phyloP scores from a whole-genome alignment of 1,140 invertebrate species.

The Lasioglossum baleicum region DNA sequence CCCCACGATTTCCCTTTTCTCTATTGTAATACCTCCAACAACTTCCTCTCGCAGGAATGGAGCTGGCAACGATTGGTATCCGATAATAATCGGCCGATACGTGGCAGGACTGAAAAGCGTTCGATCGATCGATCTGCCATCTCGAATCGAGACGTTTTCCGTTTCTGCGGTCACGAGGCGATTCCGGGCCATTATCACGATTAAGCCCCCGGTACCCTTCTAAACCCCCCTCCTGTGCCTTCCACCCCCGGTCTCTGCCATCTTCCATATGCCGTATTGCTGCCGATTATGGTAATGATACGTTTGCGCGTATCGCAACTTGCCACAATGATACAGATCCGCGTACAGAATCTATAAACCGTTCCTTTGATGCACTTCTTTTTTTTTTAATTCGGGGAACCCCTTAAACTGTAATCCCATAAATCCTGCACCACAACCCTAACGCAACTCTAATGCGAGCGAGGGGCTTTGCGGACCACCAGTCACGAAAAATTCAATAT shows the following conservation, averaged over 20 bases:
- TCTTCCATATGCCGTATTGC: conserved; percentile 59
- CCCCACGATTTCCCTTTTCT: conserved; percentile 25
- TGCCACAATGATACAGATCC: conserved; percentile 76
- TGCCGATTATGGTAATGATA: conserved; percentile 78
- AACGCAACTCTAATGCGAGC: too few relatives aligned
- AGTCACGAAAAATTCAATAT: too few relatives aligned
- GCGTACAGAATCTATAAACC: not conserved
- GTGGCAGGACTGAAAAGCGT: conserved; percentile 45
- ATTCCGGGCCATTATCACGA: conserved; percentile 75
- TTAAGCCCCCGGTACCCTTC: conserved; percentile 68
- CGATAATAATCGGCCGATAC: conserved; percentile 42
- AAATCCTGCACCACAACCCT: too few relatives aligned
- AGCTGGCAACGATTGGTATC: conserved; percentile 21
- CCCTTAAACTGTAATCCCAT: conserved; percentile 18
- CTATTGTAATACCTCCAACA: conserved; percentile 29
- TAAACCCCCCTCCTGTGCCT: conserved; percentile 25
- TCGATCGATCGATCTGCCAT: conserved; percentile 61
- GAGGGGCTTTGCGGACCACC: too few relatives aligned
- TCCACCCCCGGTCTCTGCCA: conserved; percentile 30
- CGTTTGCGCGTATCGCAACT: conserved; percentile 74
- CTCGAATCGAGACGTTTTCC: conserved; percentile 71
- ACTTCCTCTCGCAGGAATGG: conserved; percentile 25
- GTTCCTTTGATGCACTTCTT: not conserved
- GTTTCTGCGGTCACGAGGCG: conserved; percentile 77
- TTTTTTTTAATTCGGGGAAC: not conserved